Evolutionary conservation across 2,113 vertebrate species (phyloP).

Genomic region (Megaleporinus macrocephalus): DNA sequence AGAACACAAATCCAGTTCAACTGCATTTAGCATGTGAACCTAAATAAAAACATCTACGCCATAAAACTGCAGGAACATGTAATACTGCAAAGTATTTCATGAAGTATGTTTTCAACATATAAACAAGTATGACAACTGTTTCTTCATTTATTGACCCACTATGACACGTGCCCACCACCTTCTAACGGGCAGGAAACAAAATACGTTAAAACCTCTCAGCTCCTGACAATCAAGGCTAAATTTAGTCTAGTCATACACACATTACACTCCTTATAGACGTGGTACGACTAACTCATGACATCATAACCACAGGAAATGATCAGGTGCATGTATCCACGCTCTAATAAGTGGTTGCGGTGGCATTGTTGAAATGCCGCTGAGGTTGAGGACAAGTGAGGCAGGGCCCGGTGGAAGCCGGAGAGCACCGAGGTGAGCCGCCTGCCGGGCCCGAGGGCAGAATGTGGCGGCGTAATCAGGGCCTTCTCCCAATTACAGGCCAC

Average conservation of each 20-base stretch:
- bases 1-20: no score
- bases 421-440: neutral
- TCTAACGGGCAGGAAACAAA: no score
- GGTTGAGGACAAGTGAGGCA: neutral
- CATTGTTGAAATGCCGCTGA: conserved; percentile 19
- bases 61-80: no score
- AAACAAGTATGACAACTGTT: no score
- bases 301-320: neutral
- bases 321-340: neutral
- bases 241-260: neutral
- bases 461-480: conserved; percentile 63
- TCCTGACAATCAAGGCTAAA: neutral
- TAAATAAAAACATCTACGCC: no score
- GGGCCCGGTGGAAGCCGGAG: neutral
- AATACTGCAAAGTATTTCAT: no score
- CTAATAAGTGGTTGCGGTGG: neutral
- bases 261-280: neutral
- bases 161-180: no score
- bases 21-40: no score
- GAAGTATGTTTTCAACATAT: no score
- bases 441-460: conserved; percentile 55
- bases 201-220: no score
- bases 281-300: neutral
- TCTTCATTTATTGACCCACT: no score
- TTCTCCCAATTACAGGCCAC: conserved; percentile 72